These are phyloP conservation scores for Pinctada fucata DNA, from an alignment of 2,888 invertebrate genomes.

Conservation along the genomic window DNA sequence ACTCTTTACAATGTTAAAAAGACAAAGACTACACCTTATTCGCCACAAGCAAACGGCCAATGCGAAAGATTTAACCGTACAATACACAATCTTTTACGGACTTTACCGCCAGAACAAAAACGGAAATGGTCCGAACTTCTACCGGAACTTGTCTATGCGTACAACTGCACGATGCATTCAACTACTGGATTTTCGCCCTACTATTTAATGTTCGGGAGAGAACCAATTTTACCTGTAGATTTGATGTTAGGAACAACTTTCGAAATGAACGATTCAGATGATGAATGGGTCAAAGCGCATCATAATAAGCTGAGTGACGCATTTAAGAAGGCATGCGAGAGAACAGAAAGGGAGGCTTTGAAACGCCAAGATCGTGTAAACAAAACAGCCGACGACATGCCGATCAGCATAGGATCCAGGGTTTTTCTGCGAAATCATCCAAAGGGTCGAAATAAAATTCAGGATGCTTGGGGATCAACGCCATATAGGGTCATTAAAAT, in stretches of 20 bases:
- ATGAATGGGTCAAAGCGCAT: conserved; percentile 30
- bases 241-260: no score
- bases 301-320: conserved; percentile 10
- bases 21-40: conserved; percentile 39
- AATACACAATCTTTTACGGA: not conserved
- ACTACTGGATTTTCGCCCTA: no score
- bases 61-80: no score
- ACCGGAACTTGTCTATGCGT: no score
- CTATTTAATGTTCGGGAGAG: no score
- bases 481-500: not conserved
- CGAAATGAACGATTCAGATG: no score
- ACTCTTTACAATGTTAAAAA: conserved; percentile 39
- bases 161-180: no score
- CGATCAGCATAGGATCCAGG: conserved; percentile 13
- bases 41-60: conserved; percentile 40
- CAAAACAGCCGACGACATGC: conserved; percentile 1
- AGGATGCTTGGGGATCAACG: no score
- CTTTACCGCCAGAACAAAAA: not conserved
- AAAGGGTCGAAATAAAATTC: conserved; percentile 21
- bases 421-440: conserved; percentile 27
- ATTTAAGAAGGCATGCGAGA: conserved; percentile 15
- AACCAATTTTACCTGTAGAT: no score
- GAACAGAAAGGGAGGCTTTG: conserved; percentile 27
- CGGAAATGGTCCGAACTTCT: no score
- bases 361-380: conserved; percentile 9